These are phyloP conservation scores for Sinocyclocheilus rhinocerous DNA, from an alignment of 2,113 vertebrate species.

Conservation along the genomic window DNA sequence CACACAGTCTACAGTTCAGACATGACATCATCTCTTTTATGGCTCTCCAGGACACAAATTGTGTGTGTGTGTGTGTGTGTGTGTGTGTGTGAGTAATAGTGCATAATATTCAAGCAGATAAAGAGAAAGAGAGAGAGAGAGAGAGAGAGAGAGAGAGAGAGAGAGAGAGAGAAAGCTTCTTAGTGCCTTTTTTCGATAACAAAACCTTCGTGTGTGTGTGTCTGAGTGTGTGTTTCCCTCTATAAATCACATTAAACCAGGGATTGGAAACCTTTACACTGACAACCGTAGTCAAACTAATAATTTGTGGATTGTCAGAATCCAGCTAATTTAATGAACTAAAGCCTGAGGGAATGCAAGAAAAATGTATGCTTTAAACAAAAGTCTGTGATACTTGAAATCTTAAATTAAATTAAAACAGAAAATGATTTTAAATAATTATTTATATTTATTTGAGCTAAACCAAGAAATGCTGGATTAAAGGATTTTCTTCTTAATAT, in stretches of 20 bases:
- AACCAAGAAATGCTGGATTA: neutral
- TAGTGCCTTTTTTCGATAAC: too few species aligned
- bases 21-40: slow-evolving; percentile 75
- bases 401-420: neutral
- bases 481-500: neutral
- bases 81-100: too few species aligned
- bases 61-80: slow-evolving; percentile 10
- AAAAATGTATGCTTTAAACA: neutral
- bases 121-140: too few species aligned
- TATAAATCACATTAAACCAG: slow-evolving; percentile 31
- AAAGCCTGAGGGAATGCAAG: slow-evolving; percentile 3
- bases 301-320: neutral
- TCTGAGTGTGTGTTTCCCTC: slow-evolving; percentile 13
- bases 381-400: neutral
- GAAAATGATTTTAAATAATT: neutral
- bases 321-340: neutral
- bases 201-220: too few species aligned
- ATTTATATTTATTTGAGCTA: neutral
- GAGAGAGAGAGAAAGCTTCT: too few species aligned
- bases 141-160: too few species aligned
- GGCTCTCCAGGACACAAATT: slow-evolving; percentile 61
- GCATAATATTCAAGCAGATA: too few species aligned
- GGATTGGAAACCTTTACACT: slow-evolving; percentile 13
- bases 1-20: slow-evolving; percentile 68
- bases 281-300: neutral